Conservation (phyloP, 2,797 vertebrate genomes). For the Carapus acus region DNA sequence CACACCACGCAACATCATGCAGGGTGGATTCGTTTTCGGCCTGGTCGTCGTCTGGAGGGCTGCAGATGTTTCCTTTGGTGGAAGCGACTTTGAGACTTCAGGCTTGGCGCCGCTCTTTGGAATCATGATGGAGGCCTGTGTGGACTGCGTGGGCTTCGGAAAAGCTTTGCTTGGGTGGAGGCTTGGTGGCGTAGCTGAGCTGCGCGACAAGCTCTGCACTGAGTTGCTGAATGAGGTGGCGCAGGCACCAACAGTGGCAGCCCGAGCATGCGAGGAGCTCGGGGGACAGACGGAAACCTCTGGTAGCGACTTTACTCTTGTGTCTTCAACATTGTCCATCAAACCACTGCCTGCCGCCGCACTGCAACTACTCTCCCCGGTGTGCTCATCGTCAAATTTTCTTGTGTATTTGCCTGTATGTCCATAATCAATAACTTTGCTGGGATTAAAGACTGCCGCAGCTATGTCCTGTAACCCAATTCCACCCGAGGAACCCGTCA, state of each 20-base stretch:
- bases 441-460: slow-evolving; percentile 62
- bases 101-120: slow-evolving; percentile 43
- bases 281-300: background rate
- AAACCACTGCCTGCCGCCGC: slow-evolving; percentile 6
- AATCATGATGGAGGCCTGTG: slow-evolving; percentile 25
- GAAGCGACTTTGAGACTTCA: slow-evolving; percentile 29
- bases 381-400: slow-evolving; percentile 58
- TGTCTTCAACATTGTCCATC: slow-evolving; percentile 6
- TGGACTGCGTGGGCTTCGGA: background rate
- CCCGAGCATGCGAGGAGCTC: slow-evolving; percentile 21
- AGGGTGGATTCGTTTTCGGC: background rate
- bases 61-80: slow-evolving; percentile 24
- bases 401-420: slow-evolving; percentile 81
- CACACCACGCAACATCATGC: slow-evolving; percentile 4
- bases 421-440: slow-evolving; percentile 92
- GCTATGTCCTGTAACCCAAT: background rate
- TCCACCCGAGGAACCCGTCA: background rate
- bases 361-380: slow-evolving; percentile 18
- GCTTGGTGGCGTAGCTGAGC: slow-evolving; percentile 1
- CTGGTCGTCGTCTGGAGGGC: background rate
- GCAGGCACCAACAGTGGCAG: slow-evolving; percentile 1
- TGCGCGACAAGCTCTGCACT: slow-evolving; percentile 10
- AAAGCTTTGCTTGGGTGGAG: background rate
- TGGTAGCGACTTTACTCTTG: slow-evolving; percentile 3
- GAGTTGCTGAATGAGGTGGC: slow-evolving; percentile 4